phyloP scores from a whole-genome alignment of 2,113 vertebrate genomes.

The Bufo bufo region DNA sequence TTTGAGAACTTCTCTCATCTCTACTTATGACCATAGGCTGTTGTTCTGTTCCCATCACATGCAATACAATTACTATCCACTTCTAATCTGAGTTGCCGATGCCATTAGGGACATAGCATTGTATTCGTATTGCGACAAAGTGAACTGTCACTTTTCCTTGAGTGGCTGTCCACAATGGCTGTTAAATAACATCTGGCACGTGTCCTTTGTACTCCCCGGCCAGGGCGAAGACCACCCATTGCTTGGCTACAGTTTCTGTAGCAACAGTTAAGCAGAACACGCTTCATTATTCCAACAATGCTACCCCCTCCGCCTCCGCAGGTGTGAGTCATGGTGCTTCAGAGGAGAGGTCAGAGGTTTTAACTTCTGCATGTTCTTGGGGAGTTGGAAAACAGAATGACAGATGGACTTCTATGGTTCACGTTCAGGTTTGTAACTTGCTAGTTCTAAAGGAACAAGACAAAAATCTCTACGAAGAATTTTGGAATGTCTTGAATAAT shows the following conservation, averaged over 20 bases:
- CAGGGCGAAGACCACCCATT: constrained; percentile 70
- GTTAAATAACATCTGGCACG: constrained; percentile 80
- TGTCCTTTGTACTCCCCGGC: constrained; percentile 75
- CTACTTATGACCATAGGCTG: background rate
- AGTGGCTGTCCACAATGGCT: constrained; percentile 76
- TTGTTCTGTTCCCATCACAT: background rate
- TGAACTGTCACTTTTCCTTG: constrained; percentile 70
- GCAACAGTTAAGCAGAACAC: constrained; percentile 84
- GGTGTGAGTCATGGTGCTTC: constrained; percentile 76
- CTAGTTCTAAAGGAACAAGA: background rate
- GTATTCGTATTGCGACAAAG: background rate
- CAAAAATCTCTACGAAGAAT: background rate
- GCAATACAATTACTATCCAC: background rate
- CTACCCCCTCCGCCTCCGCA: constrained; percentile 81
- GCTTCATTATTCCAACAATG: constrained; percentile 85
- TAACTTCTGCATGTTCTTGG: constrained; percentile 85
- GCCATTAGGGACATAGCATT: background rate
- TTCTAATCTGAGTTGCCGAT: background rate
- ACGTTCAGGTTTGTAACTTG: background rate
- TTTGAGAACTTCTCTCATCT: too few species aligned
- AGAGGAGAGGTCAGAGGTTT: constrained; percentile 79
- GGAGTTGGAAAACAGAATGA: constrained; percentile 78
- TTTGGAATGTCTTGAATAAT: background rate
- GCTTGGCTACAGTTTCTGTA: constrained; percentile 84
- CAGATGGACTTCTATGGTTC: background rate